Base-by-base conservation (phyloP, 1,140 invertebrate genomes). In the Camponotus vicinus region DNA sequence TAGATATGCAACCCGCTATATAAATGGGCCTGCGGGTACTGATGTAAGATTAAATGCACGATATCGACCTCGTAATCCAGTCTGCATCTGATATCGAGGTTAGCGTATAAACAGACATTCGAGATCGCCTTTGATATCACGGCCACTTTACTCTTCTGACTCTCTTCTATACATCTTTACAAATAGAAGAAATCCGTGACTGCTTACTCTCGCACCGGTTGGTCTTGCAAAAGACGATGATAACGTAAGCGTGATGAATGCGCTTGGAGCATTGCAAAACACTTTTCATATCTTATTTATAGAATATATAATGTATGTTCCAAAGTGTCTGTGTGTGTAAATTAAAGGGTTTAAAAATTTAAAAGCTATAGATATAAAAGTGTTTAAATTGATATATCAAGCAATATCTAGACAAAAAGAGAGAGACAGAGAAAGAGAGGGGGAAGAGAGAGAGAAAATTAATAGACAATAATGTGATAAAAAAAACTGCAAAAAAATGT, bases 71-170 rank as follows among this genome's bases (percentile, higher is more conserved):
- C 88, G 86, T 90, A 90, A 90, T 90, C 89, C 86, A 80, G 86
- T 90, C 80, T 90, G 89, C 80, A 90, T 90, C 89, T 90, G 89
- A 90, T 90, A 90, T 86, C 86, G 55, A 69, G 86, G 86, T 90
- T 90, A 88, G 86, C 86, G 77, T 90, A 90, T 90, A 90, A 90
- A 90, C 86, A 90, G 86, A 90, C 86, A 83, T 82, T 85, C 76
- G 86, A 85, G 89, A 90, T 90, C 82, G 76, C 64, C 86, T 88
- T 82, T 82, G 89, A 90, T 90, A 90, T 84, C 76, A 82, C 71
- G 82, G 89, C 80, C 76, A 88, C 86, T 90, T 90, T 85, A 82
- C 71, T 52, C 49, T 57, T 59, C 85, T 57, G 42, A 45, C 66
- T 76, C 45, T 40, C 63, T 9, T 21, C 55, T 37, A 67, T 61